A percentile compares a stretch with the other conserved stretches of the same genome.
Evolutionary conservation across 2,797 vertebrate species (phyloP).

Genomic region (Rhynchotus rufescens): DNA sequence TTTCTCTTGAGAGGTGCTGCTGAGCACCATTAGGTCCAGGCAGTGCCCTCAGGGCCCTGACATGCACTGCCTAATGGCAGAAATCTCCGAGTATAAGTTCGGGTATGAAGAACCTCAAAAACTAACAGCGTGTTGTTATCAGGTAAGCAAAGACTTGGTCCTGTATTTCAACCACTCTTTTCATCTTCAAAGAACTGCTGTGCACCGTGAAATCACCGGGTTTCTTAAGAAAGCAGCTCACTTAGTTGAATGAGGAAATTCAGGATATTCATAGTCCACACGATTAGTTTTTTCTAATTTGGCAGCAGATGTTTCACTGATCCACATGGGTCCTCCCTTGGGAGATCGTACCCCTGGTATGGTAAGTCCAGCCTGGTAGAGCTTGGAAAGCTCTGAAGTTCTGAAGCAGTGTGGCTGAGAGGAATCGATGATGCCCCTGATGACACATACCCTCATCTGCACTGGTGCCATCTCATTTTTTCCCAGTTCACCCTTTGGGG

Average conservation of each 20-base stretch:
- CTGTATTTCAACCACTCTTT: background rate
- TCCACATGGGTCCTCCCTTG: constrained; percentile 7
- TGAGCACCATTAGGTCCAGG: background rate
- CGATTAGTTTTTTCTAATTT: constrained; percentile 48
- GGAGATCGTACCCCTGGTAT: background rate
- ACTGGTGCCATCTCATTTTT: constrained; percentile 41
- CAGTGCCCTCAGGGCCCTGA: background rate
- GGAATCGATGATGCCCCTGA: constrained; percentile 28
- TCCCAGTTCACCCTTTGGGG: background rate
- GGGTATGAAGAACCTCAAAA: background rate
- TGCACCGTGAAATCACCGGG: background rate
- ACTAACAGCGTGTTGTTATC: background rate
- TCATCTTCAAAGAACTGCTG: background rate
- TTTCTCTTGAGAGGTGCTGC: background rate
- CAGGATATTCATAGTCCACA: background rate
- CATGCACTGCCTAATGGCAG: no score
- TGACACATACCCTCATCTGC: constrained; percentile 30
- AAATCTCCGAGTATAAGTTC: background rate
- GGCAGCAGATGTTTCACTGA: constrained; percentile 11
- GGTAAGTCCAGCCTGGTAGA: constrained; percentile 19
- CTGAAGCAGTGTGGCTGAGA: background rate
- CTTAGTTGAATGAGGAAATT: constrained; percentile 4
- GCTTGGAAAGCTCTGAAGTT: background rate
- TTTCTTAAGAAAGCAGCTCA: constrained; percentile 12
- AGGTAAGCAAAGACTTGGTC: background rate